Base-by-base conservation (phyloP, 2,113 vertebrate genomes). In the human region DNA sequence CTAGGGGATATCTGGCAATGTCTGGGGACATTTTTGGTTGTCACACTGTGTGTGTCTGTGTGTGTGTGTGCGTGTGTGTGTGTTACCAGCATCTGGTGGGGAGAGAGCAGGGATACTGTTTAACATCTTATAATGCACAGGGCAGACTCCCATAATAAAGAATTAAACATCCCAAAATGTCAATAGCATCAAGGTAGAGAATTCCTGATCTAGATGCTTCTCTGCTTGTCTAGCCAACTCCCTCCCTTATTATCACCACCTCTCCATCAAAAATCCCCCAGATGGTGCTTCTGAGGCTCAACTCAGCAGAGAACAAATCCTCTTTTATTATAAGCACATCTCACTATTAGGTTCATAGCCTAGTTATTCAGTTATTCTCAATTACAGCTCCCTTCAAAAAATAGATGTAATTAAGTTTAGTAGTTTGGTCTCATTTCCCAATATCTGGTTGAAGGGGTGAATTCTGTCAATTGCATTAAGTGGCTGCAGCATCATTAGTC, bases 371-470 rank as follows among this genome's bases (percentile, higher is more conserved):
- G 93, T 89, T 87, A 80, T 94, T 95, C 94, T 96, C 94, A 90
- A 96, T 95, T 75, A 96, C 2, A 66, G 61, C 82, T 25, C 66
- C 85, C 70, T 94, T 93, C 40, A 90, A 82, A 89, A 83, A 97
- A 75, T 45, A 78, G 92, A 78, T 64, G 73, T 93, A 96, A 97
- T 98, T 98, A 96, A 95, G 93, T 96, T 91, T 14, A 30, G 48
- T 43, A 61, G 32, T 91, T 91, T 35, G 90, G 87, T 85, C 90
- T 94, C 93, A 93, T 85, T 85, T 90, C 32, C 84, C 80, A 27
- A 13, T 76, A 95, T 92, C 78, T 40, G 78, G 82, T 11, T 25
- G 87, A 76, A 90, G 89, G 93, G 72, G 78, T 57, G 72, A 68
- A 35, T 89, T 92, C 84, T 82, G 81, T 94, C 97, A 84, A 72